These are phyloP conservation scores for Melanophora roralis DNA, from an alignment of 2,888 invertebrate species.

Conservation along the genomic window DNA sequence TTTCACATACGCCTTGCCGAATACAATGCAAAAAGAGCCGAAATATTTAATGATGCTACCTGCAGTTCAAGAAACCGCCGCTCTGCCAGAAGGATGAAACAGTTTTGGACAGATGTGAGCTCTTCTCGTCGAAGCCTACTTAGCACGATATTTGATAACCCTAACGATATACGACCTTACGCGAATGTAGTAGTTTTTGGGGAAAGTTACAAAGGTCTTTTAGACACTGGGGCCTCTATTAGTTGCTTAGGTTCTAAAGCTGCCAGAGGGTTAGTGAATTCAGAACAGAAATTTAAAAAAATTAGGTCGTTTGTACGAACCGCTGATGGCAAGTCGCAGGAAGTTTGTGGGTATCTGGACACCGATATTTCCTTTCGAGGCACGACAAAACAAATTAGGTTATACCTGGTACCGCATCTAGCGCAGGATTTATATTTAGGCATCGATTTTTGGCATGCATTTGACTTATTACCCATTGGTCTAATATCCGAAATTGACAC, in stretches of 20 bases:
- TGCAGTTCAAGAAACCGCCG: neutral
- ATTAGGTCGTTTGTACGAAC: slow-evolving; percentile 1
- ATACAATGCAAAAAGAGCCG: neutral
- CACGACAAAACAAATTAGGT: too few species aligned
- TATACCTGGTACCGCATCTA: too few species aligned
- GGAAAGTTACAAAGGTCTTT: neutral
- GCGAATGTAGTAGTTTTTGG: neutral
- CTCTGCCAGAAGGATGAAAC: neutral
- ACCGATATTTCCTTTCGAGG: too few species aligned
- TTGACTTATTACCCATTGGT: too few species aligned
- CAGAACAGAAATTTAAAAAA: neutral
- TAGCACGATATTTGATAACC: neutral
- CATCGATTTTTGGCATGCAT: too few species aligned
- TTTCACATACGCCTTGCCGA: neutral
- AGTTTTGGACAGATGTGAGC: neutral
- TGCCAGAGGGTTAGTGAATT: neutral
- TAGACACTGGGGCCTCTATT: slow-evolving; percentile 5
- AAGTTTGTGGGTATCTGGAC: too few species aligned
- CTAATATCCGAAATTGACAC: too few species aligned
- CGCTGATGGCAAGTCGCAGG: slow-evolving; percentile 6
- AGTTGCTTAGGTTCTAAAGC: neutral
- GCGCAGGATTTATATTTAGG: too few species aligned
- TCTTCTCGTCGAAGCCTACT: neutral
- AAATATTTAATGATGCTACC: neutral
- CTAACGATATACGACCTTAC: slow-evolving; percentile 6